Evolutionary conservation across 2,888 invertebrate genomes (phyloP).

Genomic region (Ophioninae sp.): DNA sequence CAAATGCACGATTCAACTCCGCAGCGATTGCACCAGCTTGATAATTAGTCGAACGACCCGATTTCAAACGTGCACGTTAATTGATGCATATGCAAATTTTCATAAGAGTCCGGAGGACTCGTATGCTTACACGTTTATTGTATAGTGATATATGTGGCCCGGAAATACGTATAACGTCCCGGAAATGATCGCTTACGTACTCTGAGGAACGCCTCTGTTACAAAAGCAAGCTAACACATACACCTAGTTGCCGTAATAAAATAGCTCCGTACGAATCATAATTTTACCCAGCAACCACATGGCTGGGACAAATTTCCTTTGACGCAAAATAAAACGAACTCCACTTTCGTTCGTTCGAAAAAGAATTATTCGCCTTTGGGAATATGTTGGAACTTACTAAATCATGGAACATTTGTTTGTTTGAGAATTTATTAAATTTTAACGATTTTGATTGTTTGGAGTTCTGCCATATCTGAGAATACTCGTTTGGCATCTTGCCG

Average conservation of each 20-base stretch:
- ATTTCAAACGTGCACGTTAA: conserved; percentile 55
- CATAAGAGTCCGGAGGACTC: conserved; percentile 14
- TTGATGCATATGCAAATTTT: conserved; percentile 52
- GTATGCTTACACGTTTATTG: not conserved
- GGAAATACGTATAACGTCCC: not conserved
- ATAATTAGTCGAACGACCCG: conserved; percentile 53
- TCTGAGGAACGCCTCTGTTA: conserved; percentile 17
- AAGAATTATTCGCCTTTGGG: too few species aligned
- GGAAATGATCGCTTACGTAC: conserved; percentile 16
- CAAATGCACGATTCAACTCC: conserved; percentile 36
- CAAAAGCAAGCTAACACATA: not conserved
- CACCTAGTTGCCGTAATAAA: not conserved
- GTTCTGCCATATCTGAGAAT: too few species aligned
- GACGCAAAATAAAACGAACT: too few species aligned
- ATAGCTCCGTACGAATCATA: conserved; percentile 17
- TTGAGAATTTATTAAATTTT: too few species aligned
- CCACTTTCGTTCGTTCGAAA: too few species aligned
- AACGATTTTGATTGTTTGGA: too few species aligned
- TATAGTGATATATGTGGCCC: not conserved
- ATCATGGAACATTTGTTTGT: too few species aligned
- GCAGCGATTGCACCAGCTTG: conserved; percentile 42
- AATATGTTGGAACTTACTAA: too few species aligned
- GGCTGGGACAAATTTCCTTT: not conserved
- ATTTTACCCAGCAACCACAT: not conserved
- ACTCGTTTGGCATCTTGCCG: too few species aligned